Evolutionary conservation across 2,797 vertebrate species (phyloP).

Genomic region (Poecilia gillii): DNA sequence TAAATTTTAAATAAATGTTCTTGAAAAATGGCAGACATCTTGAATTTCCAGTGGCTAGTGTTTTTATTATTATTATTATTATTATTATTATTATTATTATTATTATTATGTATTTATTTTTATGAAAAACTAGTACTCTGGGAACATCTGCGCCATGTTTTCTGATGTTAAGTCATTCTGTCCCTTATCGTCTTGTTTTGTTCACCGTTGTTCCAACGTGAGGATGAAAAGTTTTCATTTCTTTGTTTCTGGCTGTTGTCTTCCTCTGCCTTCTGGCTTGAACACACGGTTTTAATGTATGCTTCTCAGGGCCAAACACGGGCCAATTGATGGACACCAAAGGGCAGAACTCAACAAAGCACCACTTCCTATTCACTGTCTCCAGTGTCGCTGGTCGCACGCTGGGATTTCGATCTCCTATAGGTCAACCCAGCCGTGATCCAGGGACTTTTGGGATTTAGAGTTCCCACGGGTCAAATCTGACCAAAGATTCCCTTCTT

Average conservation of each 20-base stretch:
- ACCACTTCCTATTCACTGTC: constrained; percentile 45
- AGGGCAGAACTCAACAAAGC: constrained; percentile 21
- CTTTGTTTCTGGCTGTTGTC: not conserved
- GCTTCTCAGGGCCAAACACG: constrained; percentile 16
- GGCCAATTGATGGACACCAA: constrained; percentile 23
- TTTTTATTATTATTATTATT: no score
- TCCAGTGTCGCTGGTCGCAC: constrained; percentile 47
- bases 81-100: no score
- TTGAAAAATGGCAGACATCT: no score
- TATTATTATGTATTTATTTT: no score
- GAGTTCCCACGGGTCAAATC: constrained; percentile 46
- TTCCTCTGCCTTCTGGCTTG: constrained; percentile 10
- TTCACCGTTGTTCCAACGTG: not conserved
- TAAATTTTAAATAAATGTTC: no score
- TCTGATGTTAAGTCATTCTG: no score
- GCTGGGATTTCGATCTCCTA: constrained; percentile 60
- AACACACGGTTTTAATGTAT: constrained; percentile 37
- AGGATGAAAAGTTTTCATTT: not conserved
- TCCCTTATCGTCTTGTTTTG: not conserved
- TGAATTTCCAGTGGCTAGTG: no score
- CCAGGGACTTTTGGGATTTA: constrained; percentile 60
- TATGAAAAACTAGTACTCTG: no score
- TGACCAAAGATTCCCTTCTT: constrained; percentile 32
- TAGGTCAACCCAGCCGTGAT: constrained; percentile 51
- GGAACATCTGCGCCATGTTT: no score